phyloP scores from a whole-genome alignment of 2,888 invertebrate genomes.

The Ochropacha duplaris region DNA sequence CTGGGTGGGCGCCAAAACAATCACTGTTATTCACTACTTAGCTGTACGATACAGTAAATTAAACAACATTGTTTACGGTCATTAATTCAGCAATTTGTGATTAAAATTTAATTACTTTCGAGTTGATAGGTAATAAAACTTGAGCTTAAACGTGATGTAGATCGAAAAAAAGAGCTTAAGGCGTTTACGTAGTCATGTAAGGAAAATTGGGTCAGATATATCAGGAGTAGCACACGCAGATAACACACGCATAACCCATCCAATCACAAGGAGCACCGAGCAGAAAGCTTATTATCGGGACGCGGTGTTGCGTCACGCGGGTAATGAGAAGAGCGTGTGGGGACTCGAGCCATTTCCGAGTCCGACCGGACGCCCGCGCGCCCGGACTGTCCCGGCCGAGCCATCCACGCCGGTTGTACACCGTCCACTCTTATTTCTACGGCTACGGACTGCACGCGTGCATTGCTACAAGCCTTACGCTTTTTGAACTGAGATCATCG shows the following conservation, averaged over 20 bases:
- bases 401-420: conserved; percentile 19
- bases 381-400: conserved; percentile 28
- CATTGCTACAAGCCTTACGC: conserved; percentile 63
- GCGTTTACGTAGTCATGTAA: conserved; percentile 57
- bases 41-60: conserved; percentile 49
- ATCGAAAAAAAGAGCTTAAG: conserved; percentile 47
- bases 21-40: conserved; percentile 79
- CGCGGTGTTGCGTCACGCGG: conserved; percentile 62
- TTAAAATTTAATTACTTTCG: conserved; percentile 39
- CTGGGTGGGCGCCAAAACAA: conserved; percentile 79
- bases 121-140: conserved; percentile 27
- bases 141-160: conserved; percentile 35
- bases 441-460: conserved; percentile 48
- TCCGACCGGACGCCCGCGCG: no score
- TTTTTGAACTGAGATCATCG: conserved; percentile 81
- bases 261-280: conserved; percentile 75
- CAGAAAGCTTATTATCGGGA: conserved; percentile 76
- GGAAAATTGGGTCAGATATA: conserved; percentile 74
- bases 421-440: conserved; percentile 1
- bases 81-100: conserved; percentile 36
- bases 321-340: conserved; percentile 59
- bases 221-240: conserved; percentile 65
- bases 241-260: conserved; percentile 79
- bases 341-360: conserved; percentile 25
- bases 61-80: conserved; percentile 39